These are phyloP conservation scores for Mystacornis crossleyi DNA, from an alignment of 2,113 vertebrate genomes.

Conservation along the genomic window DNA sequence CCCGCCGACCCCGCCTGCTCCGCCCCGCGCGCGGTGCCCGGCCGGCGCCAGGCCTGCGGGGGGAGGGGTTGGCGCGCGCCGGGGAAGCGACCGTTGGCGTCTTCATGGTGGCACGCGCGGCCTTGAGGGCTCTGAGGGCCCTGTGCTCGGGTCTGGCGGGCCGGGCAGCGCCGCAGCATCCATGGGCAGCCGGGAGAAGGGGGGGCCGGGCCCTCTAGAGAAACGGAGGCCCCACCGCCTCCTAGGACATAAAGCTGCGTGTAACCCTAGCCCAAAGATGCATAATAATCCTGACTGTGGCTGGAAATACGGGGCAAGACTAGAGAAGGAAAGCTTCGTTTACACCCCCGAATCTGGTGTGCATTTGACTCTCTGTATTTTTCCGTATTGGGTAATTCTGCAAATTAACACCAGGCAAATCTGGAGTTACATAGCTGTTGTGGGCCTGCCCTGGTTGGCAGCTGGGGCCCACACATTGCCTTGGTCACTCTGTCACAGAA, in stretches of 20 bases:
- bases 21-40: too few species aligned
- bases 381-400: not conserved
- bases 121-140: accelerated
- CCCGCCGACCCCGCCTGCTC: too few species aligned
- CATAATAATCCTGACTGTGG: accelerated
- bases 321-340: accelerated
- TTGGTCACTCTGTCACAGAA: accelerated
- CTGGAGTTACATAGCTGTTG: accelerated
- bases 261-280: accelerated
- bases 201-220: accelerated
- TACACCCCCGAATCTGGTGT: accelerated
- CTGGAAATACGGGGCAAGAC: not conserved
- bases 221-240: accelerated
- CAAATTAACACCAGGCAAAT: too few species aligned
- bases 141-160: accelerated
- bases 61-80: not conserved
- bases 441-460: accelerated
- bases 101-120: not conserved
- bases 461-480: accelerated
- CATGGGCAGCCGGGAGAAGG: accelerated
- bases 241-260: accelerated
- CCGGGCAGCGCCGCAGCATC: accelerated
- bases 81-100: not conserved
- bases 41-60: too few species aligned
- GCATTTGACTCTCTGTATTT: accelerated